Percentiles rank a stretch among this genome's conserved stretches.
These are phyloP conservation scores for Limnothrissa miodon DNA, from an alignment of 2,113 vertebrate species.

Conservation along the genomic window DNA sequence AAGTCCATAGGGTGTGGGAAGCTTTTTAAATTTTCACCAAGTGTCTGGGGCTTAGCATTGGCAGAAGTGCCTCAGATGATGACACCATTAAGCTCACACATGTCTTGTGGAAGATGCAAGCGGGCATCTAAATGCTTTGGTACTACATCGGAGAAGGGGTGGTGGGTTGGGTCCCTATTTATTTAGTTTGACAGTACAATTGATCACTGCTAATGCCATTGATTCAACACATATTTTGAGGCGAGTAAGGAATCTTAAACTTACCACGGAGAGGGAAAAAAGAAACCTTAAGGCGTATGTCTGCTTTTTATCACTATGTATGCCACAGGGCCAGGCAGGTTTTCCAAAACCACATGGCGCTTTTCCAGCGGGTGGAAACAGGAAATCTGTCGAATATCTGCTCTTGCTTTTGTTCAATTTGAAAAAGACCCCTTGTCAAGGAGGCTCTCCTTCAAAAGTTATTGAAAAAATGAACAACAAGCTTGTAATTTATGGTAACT, in stretches of 20 bases:
- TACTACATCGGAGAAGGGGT: neutral
- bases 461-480: slow-evolving; percentile 65
- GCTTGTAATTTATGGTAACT: slow-evolving; percentile 66
- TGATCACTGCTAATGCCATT: slow-evolving; percentile 16
- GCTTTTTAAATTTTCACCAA: slow-evolving; percentile 5
- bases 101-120: neutral
- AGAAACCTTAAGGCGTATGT: slow-evolving; percentile 14
- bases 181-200: slow-evolving; percentile 12
- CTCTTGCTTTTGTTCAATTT: neutral
- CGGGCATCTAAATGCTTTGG: neutral
- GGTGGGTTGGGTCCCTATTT: slow-evolving; percentile 1
- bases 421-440: neutral
- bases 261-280: neutral
- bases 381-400: slow-evolving; percentile 26
- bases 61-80: neutral
- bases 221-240: slow-evolving; percentile 17
- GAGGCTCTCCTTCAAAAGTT: slow-evolving; percentile 72
- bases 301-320: slow-evolving; percentile 54
- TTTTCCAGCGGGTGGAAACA: slow-evolving; percentile 39
- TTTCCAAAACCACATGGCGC: slow-evolving; percentile 36
- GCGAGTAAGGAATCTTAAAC: slow-evolving; percentile 1
- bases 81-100: neutral
- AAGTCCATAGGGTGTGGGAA: neutral
- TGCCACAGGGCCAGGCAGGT: slow-evolving; percentile 31
- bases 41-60: neutral